Evolutionary conservation across 2,888 invertebrate species (phyloP).

Genomic region (Xestia c-nigrum): DNA sequence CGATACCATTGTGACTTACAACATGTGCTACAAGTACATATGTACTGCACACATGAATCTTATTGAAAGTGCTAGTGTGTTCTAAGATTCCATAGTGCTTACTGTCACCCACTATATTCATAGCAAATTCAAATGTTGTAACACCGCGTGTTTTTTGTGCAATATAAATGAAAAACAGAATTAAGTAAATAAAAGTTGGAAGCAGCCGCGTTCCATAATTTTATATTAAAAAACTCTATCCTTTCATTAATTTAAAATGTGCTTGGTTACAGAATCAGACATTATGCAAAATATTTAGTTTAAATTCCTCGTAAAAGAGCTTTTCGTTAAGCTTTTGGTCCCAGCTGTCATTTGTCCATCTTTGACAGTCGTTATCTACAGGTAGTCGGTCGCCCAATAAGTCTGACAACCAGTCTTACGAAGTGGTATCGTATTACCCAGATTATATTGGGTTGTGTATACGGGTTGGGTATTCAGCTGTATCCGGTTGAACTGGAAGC

Average conservation of each 20-base stretch:
- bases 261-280: background rate
- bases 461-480: no score
- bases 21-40: background rate
- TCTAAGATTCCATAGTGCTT: constrained; percentile 2
- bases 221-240: background rate
- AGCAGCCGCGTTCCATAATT: background rate
- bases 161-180: constrained; percentile 2
- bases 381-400: no score
- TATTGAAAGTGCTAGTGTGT: constrained; percentile 1
- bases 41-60: constrained; percentile 1
- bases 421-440: no score
- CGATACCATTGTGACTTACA: constrained; percentile 6
- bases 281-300: no score
- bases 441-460: no score
- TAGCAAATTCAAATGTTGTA: constrained; percentile 14
- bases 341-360: no score
- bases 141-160: constrained; percentile 22
- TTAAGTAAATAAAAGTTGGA: background rate
- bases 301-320: no score
- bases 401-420: no score
- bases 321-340: no score
- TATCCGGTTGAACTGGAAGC: no score
- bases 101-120: background rate
- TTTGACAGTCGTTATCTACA: no score
- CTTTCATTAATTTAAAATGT: background rate